These are phyloP conservation scores for Adoxophyes honmai DNA, from an alignment of 1,140 invertebrate genomes.

Conservation along the genomic window DNA sequence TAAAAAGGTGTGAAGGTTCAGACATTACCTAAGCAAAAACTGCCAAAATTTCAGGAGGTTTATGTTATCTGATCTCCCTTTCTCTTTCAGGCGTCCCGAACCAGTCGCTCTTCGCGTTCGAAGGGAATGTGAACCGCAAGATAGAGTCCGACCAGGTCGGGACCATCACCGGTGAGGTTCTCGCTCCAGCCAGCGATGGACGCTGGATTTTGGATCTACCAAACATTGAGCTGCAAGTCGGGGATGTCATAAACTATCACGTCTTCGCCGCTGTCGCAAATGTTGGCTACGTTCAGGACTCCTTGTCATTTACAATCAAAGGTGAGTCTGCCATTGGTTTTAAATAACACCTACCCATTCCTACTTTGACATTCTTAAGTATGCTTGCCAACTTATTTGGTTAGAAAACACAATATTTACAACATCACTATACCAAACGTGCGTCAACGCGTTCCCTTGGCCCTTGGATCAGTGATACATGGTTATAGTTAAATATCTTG, in stretches of 20 bases:
- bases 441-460: no score
- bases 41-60: no score
- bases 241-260: conserved; percentile 69
- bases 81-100: conserved; percentile 41
- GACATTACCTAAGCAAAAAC: no score
- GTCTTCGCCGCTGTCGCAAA: conserved; percentile 48
- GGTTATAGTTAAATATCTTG: no score
- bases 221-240: conserved; percentile 36
- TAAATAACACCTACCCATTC: no score
- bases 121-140: conserved; percentile 51
- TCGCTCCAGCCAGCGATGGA: conserved; percentile 31
- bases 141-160: conserved; percentile 36
- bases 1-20: no score
- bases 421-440: no score
- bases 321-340: no score
- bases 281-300: conserved; percentile 34
- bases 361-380: no score
- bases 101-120: conserved; percentile 51
- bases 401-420: no score
- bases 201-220: conserved; percentile 52
- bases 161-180: conserved; percentile 31
- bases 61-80: not conserved
- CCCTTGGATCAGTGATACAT: no score
- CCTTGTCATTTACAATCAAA: conserved; percentile 28
- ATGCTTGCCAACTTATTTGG: no score